Evolutionary conservation across 2,113 vertebrate genomes (phyloP).

Genomic region (Isurus oxyrinchus): DNA sequence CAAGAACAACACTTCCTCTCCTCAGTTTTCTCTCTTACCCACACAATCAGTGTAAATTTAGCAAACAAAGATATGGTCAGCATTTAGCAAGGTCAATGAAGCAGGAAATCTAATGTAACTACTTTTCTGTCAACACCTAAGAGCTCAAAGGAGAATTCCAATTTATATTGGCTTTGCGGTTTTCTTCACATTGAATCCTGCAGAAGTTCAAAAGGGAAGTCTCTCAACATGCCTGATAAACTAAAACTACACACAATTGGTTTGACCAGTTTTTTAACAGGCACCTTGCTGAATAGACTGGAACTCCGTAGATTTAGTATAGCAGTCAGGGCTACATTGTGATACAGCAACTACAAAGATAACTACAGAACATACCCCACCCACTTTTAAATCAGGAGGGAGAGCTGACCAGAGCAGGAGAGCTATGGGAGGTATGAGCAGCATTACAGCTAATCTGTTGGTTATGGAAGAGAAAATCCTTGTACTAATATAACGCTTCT

Average conservation of each 20-base stretch:
- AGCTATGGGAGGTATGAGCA: not conserved
- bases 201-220: not conserved
- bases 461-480: not conserved
- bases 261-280: not conserved
- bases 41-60: not conserved
- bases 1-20: not conserved
- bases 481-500: not conserved
- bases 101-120: not conserved
- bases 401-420: not conserved
- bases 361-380: too few species aligned
- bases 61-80: not conserved
- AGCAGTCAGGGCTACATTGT: not conserved
- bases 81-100: not conserved
- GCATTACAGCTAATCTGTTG: not conserved
- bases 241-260: not conserved
- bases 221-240: not conserved
- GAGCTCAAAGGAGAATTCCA: not conserved
- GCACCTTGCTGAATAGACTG: not conserved
- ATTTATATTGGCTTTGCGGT: not conserved
- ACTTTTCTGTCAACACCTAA: not conserved
- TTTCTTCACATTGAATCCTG: not conserved
- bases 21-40: not conserved
- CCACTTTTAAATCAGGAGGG: not conserved
- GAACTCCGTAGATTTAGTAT: not conserved
- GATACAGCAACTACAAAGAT: not conserved